These are phyloP conservation scores for Triplophysa dalaica DNA, from an alignment of 2,113 vertebrate species.

Conservation along the genomic window DNA sequence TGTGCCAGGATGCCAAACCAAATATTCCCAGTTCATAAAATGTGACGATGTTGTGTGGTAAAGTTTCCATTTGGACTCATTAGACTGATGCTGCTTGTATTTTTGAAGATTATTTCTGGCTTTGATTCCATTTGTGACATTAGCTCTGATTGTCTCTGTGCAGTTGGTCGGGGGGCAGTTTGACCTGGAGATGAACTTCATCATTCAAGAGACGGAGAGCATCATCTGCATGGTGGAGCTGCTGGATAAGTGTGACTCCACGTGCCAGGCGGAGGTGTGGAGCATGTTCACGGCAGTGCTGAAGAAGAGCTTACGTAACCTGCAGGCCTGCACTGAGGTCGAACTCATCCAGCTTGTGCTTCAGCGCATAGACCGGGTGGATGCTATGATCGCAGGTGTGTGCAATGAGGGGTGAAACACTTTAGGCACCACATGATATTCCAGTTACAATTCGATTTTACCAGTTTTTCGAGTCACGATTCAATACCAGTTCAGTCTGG, in stretches of 20 bases:
- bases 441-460: too few relatives aligned
- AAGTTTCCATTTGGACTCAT: too few relatives aligned
- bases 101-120: too few relatives aligned
- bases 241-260: constrained; percentile 88
- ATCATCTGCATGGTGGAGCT: constrained; percentile 93
- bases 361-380: constrained; percentile 79
- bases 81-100: too few relatives aligned
- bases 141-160: neutral
- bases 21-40: neutral
- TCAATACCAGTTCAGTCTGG: too few relatives aligned
- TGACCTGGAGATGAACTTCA: constrained; percentile 98
- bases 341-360: constrained; percentile 90
- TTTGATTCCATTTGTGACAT: neutral
- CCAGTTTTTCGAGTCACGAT: too few relatives aligned
- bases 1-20: neutral
- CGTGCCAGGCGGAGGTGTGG: constrained; percentile 96
- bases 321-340: constrained; percentile 89
- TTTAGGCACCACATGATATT: too few relatives aligned
- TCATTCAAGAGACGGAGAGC: constrained; percentile 94
- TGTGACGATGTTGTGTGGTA: too few relatives aligned
- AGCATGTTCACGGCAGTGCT: constrained; percentile 96
- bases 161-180: constrained; percentile 95
- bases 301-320: constrained; percentile 95
- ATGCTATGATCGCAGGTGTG: constrained; percentile 94
- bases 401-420: neutral